Percentiles rank a stretch among this genome's conserved stretches.
Evolutionary conservation across 2,888 invertebrate species (phyloP).

Genomic region (Eupithecia abbreviata): DNA sequence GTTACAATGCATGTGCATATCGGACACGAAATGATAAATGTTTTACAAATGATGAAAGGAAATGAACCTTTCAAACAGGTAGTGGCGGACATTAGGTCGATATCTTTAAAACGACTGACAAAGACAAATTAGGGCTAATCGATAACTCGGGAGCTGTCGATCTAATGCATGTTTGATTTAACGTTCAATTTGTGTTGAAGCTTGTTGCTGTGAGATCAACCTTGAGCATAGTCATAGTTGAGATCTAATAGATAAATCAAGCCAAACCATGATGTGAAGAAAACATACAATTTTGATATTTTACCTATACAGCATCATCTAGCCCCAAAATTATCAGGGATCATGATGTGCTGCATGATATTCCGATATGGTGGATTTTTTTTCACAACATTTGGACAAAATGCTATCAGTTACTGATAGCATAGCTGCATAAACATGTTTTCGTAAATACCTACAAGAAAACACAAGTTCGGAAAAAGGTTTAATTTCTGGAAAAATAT

Average conservation of each 20-base stretch:
- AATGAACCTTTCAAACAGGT: conserved; percentile 20
- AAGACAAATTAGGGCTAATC: conserved; percentile 21
- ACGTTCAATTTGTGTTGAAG: neutral
- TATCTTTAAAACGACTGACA: conserved; percentile 22
- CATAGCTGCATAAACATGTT: neutral
- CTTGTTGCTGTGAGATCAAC: neutral
- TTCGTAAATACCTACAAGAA: neutral
- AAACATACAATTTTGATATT: too few species aligned
- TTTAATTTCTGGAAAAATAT: too few species aligned
- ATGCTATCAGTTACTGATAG: too few species aligned
- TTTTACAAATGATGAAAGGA: conserved; percentile 12
- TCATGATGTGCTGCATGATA: too few species aligned
- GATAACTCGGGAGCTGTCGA: neutral
- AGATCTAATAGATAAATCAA: neutral
- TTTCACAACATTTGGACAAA: too few species aligned
- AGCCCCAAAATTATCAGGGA: too few species aligned
- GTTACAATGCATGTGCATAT: neutral
- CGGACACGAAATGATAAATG: neutral
- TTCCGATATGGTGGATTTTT: too few species aligned
- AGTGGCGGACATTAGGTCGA: conserved; percentile 7
- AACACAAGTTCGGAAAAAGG: too few species aligned
- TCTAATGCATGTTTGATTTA: conserved; percentile 9
- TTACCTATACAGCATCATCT: too few species aligned
- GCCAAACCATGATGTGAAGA: neutral
- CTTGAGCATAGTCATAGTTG: neutral